Evolutionary conservation across 2,113 vertebrate genomes (phyloP).

Genomic region (Reinhardtius hippoglossoides): DNA sequence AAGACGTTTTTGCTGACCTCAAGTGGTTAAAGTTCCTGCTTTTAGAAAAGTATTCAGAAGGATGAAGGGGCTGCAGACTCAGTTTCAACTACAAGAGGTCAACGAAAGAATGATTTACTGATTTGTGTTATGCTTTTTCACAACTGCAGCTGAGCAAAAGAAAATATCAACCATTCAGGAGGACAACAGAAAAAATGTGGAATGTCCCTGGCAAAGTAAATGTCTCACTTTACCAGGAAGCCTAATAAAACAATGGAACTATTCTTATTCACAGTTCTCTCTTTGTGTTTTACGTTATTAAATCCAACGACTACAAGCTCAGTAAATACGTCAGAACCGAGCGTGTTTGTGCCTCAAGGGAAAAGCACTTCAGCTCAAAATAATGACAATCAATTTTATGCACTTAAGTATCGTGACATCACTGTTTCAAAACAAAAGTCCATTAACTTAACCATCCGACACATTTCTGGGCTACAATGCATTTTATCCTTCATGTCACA

Average conservation of each 20-base stretch:
- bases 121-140: too few relatives aligned
- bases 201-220: neutral
- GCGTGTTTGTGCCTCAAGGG: neutral
- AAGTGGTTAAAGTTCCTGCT: too few relatives aligned
- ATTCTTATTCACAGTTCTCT: neutral
- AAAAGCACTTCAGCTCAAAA: neutral
- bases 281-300: neutral
- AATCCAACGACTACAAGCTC: neutral
- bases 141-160: neutral
- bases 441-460: conserved; percentile 12
- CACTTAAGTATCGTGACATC: neutral
- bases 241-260: neutral
- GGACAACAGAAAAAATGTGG: neutral
- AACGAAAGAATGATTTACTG: too few relatives aligned
- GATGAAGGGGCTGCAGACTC: too few relatives aligned
- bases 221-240: neutral
- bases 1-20: too few relatives aligned
- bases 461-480: neutral
- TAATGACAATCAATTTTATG: neutral
- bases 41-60: too few relatives aligned
- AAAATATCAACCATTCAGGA: neutral
- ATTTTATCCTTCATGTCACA: conserved; percentile 4
- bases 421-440: conserved; percentile 25
- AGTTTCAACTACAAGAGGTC: too few relatives aligned
- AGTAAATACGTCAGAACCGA: too few relatives aligned